A percentile compares a stretch with the other conserved stretches of the same genome.
These are phyloP conservation scores for Incurvaria masculella DNA, from an alignment of 2,888 invertebrate genomes.

Conservation along the genomic window DNA sequence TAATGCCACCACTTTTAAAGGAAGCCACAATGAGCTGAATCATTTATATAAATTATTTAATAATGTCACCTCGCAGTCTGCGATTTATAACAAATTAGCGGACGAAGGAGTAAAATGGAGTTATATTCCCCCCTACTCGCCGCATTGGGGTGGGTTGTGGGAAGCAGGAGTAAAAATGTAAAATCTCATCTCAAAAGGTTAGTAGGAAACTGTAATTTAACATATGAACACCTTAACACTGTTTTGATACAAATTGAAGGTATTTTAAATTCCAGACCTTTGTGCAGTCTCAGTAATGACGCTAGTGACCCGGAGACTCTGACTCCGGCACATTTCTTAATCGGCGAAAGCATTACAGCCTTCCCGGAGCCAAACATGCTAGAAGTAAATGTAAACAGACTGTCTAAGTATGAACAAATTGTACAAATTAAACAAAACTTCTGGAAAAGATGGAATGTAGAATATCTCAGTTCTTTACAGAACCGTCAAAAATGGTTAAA, in stretches of 20 bases:
- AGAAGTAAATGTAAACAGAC: neutral
- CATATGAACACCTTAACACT: neutral
- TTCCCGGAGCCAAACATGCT: neutral
- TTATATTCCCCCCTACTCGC: neutral
- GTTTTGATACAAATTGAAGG: neutral
- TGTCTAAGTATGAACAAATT: neutral
- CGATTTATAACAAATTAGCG: neutral
- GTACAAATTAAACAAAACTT: neutral
- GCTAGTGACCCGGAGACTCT: neutral
- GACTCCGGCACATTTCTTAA: neutral
- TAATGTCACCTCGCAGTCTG: neutral
- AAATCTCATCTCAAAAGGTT: neutral
- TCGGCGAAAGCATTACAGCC: neutral
- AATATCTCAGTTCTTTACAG: neutral
- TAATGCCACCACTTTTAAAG: neutral
- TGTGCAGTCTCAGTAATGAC: neutral
- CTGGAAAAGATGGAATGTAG: neutral
- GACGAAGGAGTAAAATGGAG: neutral
- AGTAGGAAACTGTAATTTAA: neutral
- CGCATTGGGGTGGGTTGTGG: neutral
- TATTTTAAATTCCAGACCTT: neutral
- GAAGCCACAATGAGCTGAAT: neutral
- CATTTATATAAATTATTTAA: neutral
- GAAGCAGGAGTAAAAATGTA: neutral
- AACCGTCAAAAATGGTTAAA: neutral